Percentiles rank a stretch among this genome's conserved stretches.
Evolutionary conservation across 1,140 invertebrate genomes (phyloP).

Genomic region (Zaprionus tsacasi): DNA sequence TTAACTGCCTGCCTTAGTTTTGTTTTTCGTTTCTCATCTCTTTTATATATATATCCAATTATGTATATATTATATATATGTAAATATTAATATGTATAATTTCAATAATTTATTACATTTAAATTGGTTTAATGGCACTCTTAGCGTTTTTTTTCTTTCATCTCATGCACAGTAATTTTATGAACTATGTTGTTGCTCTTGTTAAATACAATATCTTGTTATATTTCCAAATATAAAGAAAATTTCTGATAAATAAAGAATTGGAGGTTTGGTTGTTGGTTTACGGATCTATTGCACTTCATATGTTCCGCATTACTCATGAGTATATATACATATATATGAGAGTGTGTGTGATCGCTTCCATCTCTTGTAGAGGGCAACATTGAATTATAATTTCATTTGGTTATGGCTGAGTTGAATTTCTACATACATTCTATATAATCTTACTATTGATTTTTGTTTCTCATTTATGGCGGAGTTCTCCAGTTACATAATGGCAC

Average conservation of each 20-base stretch:
- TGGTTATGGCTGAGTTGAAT: slow-evolving; percentile 41
- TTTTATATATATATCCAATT: slow-evolving; percentile 41
- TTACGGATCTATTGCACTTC: background rate
- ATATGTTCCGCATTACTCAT: slow-evolving; percentile 29
- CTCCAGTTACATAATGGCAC: slow-evolving; percentile 41
- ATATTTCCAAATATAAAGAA: slow-evolving; percentile 1
- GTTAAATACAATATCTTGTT: slow-evolving; percentile 37
- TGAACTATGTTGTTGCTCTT: slow-evolving; percentile 23
- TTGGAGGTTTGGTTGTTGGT: slow-evolving; percentile 4
- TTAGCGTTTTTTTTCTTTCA: slow-evolving; percentile 60
- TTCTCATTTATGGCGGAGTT: slow-evolving; percentile 34
- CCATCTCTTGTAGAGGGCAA: slow-evolving; percentile 15
- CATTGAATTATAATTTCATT: slow-evolving; percentile 49
- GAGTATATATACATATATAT: slow-evolving; percentile 20
- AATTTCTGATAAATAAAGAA: slow-evolving; percentile 9
- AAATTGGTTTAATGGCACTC: slow-evolving; percentile 82
- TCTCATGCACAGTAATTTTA: slow-evolving; percentile 3
- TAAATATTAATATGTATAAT: slow-evolving; percentile 71
- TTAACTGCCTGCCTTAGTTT: slow-evolving; percentile 45
- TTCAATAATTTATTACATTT: slow-evolving; percentile 81
- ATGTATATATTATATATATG: slow-evolving; percentile 54
- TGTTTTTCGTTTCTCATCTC: slow-evolving; percentile 16
- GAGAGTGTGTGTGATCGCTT: slow-evolving; percentile 6
- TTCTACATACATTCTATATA: slow-evolving; percentile 37
- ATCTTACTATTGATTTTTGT: slow-evolving; percentile 34